Conservation (phyloP, 2,888 invertebrate genomes). For the Drosophila falleni region DNA sequence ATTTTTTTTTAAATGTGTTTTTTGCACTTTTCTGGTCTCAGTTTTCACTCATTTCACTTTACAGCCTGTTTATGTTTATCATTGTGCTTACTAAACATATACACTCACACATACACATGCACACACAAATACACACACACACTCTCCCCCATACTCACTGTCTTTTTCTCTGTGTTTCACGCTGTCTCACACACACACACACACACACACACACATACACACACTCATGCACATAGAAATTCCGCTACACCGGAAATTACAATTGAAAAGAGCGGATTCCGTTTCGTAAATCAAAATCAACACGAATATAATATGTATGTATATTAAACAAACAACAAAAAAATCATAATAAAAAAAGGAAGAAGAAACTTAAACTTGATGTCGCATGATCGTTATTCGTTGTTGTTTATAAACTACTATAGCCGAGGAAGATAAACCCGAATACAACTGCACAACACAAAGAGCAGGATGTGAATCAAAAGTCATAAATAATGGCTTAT, state of each 20-base stretch:
- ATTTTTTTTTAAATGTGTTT: slow-evolving; percentile 4
- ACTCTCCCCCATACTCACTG: not conserved
- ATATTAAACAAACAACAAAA: slow-evolving; percentile 10
- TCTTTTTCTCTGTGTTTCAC: not conserved
- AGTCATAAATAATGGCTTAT: slow-evolving; percentile 45
- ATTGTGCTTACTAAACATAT: slow-evolving; percentile 35
- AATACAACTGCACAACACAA: slow-evolving; percentile 43
- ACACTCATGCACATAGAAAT: slow-evolving; percentile 61
- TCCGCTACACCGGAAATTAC: slow-evolving; percentile 80
- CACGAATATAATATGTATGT: slow-evolving; percentile 40
- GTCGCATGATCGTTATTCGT: slow-evolving; percentile 20
- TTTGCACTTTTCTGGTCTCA: slow-evolving; percentile 45
- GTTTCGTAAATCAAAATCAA: slow-evolving; percentile 57
- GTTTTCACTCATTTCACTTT: slow-evolving; percentile 47
- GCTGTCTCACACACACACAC: slow-evolving; percentile 9
- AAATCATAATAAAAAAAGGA: not conserved
- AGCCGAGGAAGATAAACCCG: slow-evolving; percentile 22
- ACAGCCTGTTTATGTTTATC: slow-evolving; percentile 44
- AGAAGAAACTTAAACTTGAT: slow-evolving; percentile 12
- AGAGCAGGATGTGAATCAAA: slow-evolving; percentile 64
- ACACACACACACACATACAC: slow-evolving; percentile 16
- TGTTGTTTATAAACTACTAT: slow-evolving; percentile 9
- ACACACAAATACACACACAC: not conserved
- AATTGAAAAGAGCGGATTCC: slow-evolving; percentile 78
- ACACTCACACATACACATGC: slow-evolving; percentile 18